phyloP scores from a whole-genome alignment of 2,797 vertebrate species.

The Rhinatrema bivittatum region DNA sequence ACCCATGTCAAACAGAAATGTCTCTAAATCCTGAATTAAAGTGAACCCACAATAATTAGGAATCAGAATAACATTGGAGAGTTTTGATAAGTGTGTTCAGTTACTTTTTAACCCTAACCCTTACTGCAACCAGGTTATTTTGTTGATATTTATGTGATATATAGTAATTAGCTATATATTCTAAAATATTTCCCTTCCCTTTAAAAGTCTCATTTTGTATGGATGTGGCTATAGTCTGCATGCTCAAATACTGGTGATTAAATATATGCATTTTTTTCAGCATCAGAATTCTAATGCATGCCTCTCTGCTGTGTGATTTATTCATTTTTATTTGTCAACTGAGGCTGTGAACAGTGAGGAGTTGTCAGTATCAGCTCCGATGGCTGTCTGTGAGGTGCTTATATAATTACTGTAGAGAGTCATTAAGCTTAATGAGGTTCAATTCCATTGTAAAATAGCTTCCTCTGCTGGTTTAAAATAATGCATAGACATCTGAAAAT shows the following conservation, averaged over 20 bases:
- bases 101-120: no score
- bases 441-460: slow-evolving; percentile 7
- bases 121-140: no score
- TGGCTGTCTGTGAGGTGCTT: slow-evolving; percentile 29
- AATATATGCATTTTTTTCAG: neutral
- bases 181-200: slow-evolving; percentile 1
- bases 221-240: neutral
- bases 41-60: no score
- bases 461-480: slow-evolving; percentile 15
- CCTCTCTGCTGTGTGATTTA: slow-evolving; percentile 24
- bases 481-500: no score
- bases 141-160: no score
- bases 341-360: slow-evolving; percentile 27
- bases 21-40: no score
- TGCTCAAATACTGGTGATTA: neutral
- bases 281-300: neutral
- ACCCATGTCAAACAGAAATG: no score
- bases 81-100: no score
- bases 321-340: slow-evolving; percentile 41
- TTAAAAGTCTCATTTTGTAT: slow-evolving; percentile 1
- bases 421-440: slow-evolving; percentile 13
- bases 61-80: no score
- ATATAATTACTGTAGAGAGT: slow-evolving; percentile 44
- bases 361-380: slow-evolving; percentile 35
- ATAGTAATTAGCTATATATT: neutral